Conservation (phyloP, 2,797 vertebrate genomes). For the Pseudomugil gertrudae region DNA sequence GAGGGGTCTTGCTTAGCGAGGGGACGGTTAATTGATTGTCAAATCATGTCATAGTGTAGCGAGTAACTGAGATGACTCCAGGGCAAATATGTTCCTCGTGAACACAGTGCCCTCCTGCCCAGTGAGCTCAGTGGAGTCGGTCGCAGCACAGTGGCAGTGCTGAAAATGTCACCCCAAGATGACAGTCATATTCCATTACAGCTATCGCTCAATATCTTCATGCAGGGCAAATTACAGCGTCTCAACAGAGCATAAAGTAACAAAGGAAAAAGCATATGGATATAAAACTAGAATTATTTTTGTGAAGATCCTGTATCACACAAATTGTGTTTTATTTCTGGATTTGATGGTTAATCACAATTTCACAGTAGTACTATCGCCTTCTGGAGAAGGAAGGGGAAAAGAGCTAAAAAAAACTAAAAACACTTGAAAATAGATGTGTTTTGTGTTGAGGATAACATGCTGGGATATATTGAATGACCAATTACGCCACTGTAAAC, state of each 20-base stretch:
- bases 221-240: slow-evolving; percentile 78
- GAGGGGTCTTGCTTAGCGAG: slow-evolving; percentile 60
- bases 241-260: slow-evolving; percentile 68
- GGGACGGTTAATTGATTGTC: slow-evolving; percentile 81
- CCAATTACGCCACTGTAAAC: slow-evolving; percentile 77
- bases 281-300: slow-evolving; percentile 50
- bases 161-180: slow-evolving; percentile 77
- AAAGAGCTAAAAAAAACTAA: slow-evolving; percentile 33
- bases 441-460: slow-evolving; percentile 69
- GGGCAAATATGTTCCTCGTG: slow-evolving; percentile 77
- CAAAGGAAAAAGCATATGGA: slow-evolving; percentile 67
- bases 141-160: slow-evolving; percentile 77
- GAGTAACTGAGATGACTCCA: slow-evolving; percentile 77
- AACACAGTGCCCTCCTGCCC: slow-evolving; percentile 71
- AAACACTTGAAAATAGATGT: slow-evolving; percentile 61
- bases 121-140: slow-evolving; percentile 68
- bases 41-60: slow-evolving; percentile 73
- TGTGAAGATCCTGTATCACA: slow-evolving; percentile 30
- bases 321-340: slow-evolving; percentile 39
- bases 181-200: slow-evolving; percentile 78
- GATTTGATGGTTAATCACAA: slow-evolving; percentile 49
- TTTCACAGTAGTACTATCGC: slow-evolving; percentile 38
- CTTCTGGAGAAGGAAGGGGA: slow-evolving; percentile 17
- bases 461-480: slow-evolving; percentile 76
- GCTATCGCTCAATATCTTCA: slow-evolving; percentile 79